phyloP scores from a whole-genome alignment of 2,888 invertebrate species.

The Leptura quadrifasciata region DNA sequence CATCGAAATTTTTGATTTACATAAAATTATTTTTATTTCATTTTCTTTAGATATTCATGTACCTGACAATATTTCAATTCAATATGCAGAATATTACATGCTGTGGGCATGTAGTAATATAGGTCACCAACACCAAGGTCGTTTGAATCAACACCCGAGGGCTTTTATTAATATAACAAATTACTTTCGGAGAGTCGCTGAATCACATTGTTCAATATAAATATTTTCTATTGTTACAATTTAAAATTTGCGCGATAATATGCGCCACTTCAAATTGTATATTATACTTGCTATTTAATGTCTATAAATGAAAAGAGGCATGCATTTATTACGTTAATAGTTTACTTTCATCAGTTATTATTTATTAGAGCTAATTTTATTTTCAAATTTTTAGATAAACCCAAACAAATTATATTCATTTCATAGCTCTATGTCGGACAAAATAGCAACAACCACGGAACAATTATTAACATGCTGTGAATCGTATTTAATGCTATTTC shows the following conservation, averaged over 20 bases:
- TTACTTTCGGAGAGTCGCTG: not conserved
- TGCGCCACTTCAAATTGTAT: not conserved
- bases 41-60: no score
- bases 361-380: not conserved
- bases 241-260: not conserved
- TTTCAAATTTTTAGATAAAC: no score
- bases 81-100: not conserved
- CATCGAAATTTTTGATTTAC: no score
- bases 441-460: no score
- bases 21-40: no score
- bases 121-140: not conserved
- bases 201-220: not conserved
- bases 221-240: not conserved
- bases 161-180: not conserved
- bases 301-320: not conserved
- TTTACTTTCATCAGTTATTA: not conserved
- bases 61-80: not conserved
- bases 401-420: no score
- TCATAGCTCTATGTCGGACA: no score
- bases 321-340: not conserved
- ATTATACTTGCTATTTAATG: not conserved
- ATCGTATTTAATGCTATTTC: no score
- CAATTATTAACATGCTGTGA: no score
- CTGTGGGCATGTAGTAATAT: not conserved
- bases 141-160: not conserved